phyloP scores from a whole-genome alignment of 1,140 invertebrate genomes.

The Antheraea mylitta region DNA sequence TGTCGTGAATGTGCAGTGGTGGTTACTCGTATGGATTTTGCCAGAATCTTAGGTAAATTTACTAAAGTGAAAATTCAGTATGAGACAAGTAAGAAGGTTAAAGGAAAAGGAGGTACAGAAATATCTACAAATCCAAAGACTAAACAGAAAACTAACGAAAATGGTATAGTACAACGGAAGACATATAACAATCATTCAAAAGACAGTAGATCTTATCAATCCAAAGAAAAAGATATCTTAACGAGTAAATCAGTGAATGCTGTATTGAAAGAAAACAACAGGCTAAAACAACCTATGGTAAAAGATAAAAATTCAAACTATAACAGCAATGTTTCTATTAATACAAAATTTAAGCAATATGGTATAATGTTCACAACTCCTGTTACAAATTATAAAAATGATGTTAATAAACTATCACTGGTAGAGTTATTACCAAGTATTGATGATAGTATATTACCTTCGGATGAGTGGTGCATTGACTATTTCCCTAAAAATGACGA shows the following conservation, averaged over 20 bases:
- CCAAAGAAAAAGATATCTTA: conserved; percentile 4
- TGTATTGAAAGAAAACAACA: conserved; percentile 68
- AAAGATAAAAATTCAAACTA: conserved; percentile 46
- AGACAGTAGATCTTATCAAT: conserved; percentile 11
- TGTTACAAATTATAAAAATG: conserved; percentile 42
- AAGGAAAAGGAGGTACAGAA: conserved; percentile 27
- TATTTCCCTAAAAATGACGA: conserved; percentile 65
- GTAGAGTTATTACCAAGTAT: conserved; percentile 57
- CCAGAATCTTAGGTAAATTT: conserved; percentile 71
- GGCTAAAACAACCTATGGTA: conserved; percentile 42
- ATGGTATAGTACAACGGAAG: conserved; percentile 69
- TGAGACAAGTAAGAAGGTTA: conserved; percentile 55
- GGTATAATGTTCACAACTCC: conserved; percentile 64
- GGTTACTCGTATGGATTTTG: conserved; percentile 73
- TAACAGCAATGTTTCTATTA: conserved; percentile 26
- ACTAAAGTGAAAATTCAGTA: conserved; percentile 73
- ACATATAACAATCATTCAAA: conserved; percentile 55
- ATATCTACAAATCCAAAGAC: conserved; percentile 41
- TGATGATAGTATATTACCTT: conserved; percentile 59
- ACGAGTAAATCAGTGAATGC: conserved; percentile 32
- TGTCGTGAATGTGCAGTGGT: conserved; percentile 69
- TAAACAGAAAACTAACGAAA: conserved; percentile 67
- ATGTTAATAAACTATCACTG: conserved; percentile 43
- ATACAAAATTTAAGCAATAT: conserved; percentile 55
- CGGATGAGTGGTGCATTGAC: conserved; percentile 71